Conservation (phyloP, 1,140 invertebrate species). For the Elysia chlorotica region DNA sequence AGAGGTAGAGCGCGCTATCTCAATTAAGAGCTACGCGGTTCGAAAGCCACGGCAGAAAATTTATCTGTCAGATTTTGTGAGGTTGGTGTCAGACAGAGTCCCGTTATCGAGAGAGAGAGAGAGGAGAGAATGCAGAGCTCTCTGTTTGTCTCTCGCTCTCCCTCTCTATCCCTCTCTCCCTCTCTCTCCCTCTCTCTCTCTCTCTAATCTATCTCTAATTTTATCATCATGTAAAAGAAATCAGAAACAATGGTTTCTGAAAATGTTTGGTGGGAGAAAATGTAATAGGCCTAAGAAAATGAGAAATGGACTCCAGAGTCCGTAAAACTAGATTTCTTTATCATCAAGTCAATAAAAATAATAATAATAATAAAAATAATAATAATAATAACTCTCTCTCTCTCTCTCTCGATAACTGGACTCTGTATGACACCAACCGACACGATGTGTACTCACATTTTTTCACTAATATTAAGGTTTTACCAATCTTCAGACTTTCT, state of each 20-base stretch:
- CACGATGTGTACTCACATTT: too few relatives aligned
- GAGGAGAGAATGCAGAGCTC: too few relatives aligned
- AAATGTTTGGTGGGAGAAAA: not conserved
- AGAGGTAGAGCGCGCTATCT: too few relatives aligned
- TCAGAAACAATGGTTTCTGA: not conserved
- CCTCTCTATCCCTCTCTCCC: slow-evolving; percentile 17
- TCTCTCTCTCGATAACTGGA: not conserved
- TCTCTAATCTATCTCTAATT: not conserved
- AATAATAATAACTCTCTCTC: too few relatives aligned
- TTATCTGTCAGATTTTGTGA: too few relatives aligned
- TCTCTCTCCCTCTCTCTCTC: slow-evolving; percentile 15
- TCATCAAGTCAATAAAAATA: not conserved
- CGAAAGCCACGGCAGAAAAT: too few relatives aligned
- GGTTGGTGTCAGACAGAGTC: too few relatives aligned
- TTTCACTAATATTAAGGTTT: too few relatives aligned
- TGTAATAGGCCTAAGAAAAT: not conserved
- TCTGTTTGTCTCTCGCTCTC: slow-evolving; percentile 1
- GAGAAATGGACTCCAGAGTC: not conserved
- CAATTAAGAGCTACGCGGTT: too few relatives aligned
- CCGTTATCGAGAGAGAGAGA: too few relatives aligned
- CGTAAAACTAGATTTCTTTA: not conserved
- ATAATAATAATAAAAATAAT: too few relatives aligned
- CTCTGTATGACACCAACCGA: not conserved
- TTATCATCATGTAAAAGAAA: not conserved
- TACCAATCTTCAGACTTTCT: too few relatives aligned